A percentile compares a stretch with the other conserved stretches of the same genome.
phyloP scores from a whole-genome alignment of 2,888 invertebrate genomes.

The Lacanobia wlatinum region DNA sequence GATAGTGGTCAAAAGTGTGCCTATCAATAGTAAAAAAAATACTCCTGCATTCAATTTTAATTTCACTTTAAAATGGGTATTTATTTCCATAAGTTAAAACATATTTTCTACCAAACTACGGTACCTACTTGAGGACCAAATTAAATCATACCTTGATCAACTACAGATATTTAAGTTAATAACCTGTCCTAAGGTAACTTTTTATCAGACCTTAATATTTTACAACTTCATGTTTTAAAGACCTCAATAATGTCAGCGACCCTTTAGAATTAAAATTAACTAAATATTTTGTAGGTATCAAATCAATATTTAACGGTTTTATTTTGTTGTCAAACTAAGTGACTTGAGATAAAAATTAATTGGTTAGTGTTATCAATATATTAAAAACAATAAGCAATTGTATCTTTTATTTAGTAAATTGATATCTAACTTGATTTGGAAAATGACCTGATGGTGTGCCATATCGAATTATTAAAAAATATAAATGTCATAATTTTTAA shows the following conservation, averaged over 20 bases:
- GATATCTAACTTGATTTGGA: background rate
- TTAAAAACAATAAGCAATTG: slow-evolving; percentile 9
- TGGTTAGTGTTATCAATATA: background rate
- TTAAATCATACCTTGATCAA: slow-evolving; percentile 12
- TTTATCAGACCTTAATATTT: slow-evolving; percentile 1
- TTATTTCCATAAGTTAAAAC: no score
- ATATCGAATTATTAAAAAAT: slow-evolving; percentile 1
- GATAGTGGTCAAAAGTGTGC: no score
- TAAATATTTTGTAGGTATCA: background rate
- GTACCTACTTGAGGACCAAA: background rate
- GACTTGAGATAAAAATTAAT: slow-evolving; percentile 14
- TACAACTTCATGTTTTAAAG: slow-evolving; percentile 8
- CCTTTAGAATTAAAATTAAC: background rate
- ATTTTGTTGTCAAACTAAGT: background rate
- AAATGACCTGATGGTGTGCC: background rate
- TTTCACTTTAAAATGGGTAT: no score
- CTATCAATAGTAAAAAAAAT: no score
- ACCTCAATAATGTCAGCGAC: slow-evolving; percentile 18
- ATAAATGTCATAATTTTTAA: background rate
- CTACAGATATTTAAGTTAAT: slow-evolving; percentile 12
- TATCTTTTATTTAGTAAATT: background rate
- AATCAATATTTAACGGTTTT: background rate
- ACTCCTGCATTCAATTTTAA: no score
- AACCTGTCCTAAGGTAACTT: background rate
- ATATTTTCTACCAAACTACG: background rate